Evolutionary conservation across 2,797 vertebrate genomes (phyloP), one percentile per base, ranked within the genome.

Genomic region (Lateolabrax maculatus): DNA sequence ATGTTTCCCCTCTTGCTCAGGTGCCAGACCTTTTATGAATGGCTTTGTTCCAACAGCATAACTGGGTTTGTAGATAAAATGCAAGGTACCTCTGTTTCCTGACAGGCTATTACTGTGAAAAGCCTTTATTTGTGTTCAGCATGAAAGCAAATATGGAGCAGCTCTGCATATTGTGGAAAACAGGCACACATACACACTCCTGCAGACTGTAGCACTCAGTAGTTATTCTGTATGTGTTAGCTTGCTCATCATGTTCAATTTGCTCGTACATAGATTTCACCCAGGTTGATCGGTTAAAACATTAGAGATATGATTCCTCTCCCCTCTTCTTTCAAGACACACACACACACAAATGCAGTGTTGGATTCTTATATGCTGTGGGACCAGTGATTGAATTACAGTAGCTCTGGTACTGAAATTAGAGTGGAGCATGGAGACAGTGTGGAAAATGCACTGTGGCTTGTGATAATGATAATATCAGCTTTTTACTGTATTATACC

Each of bases 301-400:
- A 87, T 89, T 83, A 87, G 51, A 72, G 71, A 73, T 84, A 55
- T 27, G 64, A 77, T 81, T 71, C 31, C 46, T 44, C 64, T 27
- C 25, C 34, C 18, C 51, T 43, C n/a, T 6, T 66, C 44, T 60
- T 75, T 29, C 37, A 49, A 52, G n/a, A 65, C n/a, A 57, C 6
- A 37, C 41, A 63, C 53, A 31, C 51, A n/a, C 44, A 39, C 21
- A 79, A 37, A 70, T 29, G 55, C 72, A 55, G 31, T 49, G 67
- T 67, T 83, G 36, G 57, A 77, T 84, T 70, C 27, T 83, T 62
- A 51, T 87, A 78, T 76, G 65, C 78, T 71, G 71, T 25, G 52
- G 52, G 70, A 78, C 46, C 65, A 71, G 74, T 87, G 91, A 94
- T 93, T 91, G 72, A 90, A 93, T 94, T 91, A 87, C 79, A 73